phyloP scores from a whole-genome alignment of 2,888 invertebrate genomes.

The Calameuta idolon region DNA sequence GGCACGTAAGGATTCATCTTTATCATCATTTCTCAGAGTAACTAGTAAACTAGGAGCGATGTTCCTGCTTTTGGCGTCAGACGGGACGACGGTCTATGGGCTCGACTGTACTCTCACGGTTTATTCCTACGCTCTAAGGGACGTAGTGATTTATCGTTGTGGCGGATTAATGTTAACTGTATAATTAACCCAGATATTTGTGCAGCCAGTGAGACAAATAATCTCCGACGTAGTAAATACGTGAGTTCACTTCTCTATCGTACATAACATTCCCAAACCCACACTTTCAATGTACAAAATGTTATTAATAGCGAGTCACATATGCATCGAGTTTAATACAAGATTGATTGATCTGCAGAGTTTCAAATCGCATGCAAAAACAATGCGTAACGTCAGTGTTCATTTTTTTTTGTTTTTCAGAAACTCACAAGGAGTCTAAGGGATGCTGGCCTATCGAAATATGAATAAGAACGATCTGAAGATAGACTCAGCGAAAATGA shows the following conservation, averaged over 20 bases:
- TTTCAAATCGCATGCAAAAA: neutral
- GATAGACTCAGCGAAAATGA: neutral
- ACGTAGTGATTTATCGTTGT: constrained; percentile 2
- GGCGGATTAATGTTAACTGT: constrained; percentile 8
- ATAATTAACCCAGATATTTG: constrained; percentile 12
- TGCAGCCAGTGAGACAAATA: neutral
- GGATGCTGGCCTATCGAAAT: neutral
- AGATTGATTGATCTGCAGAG: neutral
- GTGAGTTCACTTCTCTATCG: neutral
- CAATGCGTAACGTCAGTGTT: neutral
- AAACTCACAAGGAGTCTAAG: neutral
- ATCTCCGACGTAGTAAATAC: neutral
- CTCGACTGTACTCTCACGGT: neutral
- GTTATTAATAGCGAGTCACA: neutral
- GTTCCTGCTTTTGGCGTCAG: neutral
- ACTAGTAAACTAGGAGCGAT: neutral
- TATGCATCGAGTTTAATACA: neutral
- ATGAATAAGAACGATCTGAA: neutral
- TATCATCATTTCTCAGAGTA: neutral
- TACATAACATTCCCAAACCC: neutral
- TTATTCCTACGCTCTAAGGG: neutral
- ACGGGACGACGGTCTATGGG: neutral
- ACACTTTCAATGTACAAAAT: neutral
- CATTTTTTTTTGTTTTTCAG: neutral
- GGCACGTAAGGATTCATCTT: constrained; percentile 29